Evolutionary conservation across 2,797 vertebrate genomes (phyloP).

Genomic region (Xiphophorus birchmanni): DNA sequence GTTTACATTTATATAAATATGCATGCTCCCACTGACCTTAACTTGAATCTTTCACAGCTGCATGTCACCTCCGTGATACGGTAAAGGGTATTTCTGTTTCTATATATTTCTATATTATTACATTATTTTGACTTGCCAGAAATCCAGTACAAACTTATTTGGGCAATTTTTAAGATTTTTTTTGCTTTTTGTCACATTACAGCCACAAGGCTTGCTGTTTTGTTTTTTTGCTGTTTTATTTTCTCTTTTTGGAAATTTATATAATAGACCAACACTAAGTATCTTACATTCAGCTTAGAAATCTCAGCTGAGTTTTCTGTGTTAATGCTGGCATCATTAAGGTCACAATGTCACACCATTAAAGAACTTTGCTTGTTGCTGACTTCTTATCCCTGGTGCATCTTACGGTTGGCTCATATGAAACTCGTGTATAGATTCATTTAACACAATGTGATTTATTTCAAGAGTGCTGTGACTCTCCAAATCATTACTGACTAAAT

Average conservation of each 20-base stretch:
- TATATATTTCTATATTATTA: too few species aligned
- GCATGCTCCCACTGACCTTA: too few species aligned
- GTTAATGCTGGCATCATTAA: neutral
- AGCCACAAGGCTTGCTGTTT: neutral
- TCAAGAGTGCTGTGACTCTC: neutral
- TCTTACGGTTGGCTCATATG: neutral
- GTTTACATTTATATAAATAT: too few species aligned
- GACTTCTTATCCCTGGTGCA: neutral
- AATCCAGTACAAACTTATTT: too few species aligned
- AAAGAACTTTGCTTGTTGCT: neutral
- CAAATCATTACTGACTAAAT: neutral
- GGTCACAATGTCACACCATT: neutral
- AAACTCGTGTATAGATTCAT: neutral
- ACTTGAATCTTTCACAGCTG: too few species aligned
- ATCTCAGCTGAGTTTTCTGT: neutral
- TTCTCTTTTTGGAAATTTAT: neutral
- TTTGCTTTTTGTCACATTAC: neutral
- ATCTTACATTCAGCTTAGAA: neutral
- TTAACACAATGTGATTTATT: neutral
- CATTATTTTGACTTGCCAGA: too few species aligned
- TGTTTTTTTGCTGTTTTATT: too few species aligned
- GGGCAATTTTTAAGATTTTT: neutral
- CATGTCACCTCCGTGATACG: too few species aligned
- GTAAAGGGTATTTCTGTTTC: too few species aligned
- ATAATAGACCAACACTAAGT: neutral